These are phyloP conservation scores for Haliclona indistincta DNA, from an alignment of 37 sponge, comb jelly and placozoan species.

Conservation along the genomic window DNA sequence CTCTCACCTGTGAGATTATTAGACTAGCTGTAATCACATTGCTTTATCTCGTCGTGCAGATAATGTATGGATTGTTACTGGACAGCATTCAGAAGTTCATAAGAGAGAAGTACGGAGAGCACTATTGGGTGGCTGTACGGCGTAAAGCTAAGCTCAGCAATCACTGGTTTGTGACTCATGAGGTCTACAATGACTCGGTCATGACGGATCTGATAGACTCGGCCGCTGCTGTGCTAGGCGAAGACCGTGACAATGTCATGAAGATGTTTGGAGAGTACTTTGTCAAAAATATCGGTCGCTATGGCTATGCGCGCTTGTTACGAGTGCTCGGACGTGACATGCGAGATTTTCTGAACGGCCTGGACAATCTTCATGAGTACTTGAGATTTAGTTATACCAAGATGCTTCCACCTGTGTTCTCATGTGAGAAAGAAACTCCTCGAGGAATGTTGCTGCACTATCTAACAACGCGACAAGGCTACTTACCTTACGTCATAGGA, in stretches of 20 bases:
- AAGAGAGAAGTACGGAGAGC: slow-evolving; percentile 61
- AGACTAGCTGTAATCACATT: no score
- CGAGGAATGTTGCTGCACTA: slow-evolving; percentile 60
- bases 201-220: slow-evolving; percentile 49
- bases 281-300: slow-evolving; percentile 52
- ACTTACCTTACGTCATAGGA: slow-evolving; percentile 56
- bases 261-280: slow-evolving; percentile 63
- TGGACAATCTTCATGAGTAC: slow-evolving; percentile 73
- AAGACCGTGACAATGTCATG: slow-evolving; percentile 35
- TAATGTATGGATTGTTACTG: slow-evolving; percentile 59
- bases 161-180: slow-evolving; percentile 74
- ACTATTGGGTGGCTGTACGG: slow-evolving; percentile 46
- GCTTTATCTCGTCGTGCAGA: no score
- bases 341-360: slow-evolving; percentile 62
- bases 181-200: slow-evolving; percentile 44
- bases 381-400: slow-evolving; percentile 61
- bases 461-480: slow-evolving; percentile 43
- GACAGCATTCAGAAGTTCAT: slow-evolving; percentile 63
- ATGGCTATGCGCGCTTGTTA: slow-evolving; percentile 60
- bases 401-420: slow-evolving; percentile 69
- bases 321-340: slow-evolving; percentile 63
- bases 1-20: no score
- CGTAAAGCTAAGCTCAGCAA: slow-evolving; percentile 44
- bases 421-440: slow-evolving; percentile 45
- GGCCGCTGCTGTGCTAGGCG: slow-evolving; percentile 42